A percentile compares a stretch with the other conserved stretches of the same genome.
Evolutionary conservation across 2,113 vertebrate species (phyloP).

Genomic region (Pituophis catenifer): DNA sequence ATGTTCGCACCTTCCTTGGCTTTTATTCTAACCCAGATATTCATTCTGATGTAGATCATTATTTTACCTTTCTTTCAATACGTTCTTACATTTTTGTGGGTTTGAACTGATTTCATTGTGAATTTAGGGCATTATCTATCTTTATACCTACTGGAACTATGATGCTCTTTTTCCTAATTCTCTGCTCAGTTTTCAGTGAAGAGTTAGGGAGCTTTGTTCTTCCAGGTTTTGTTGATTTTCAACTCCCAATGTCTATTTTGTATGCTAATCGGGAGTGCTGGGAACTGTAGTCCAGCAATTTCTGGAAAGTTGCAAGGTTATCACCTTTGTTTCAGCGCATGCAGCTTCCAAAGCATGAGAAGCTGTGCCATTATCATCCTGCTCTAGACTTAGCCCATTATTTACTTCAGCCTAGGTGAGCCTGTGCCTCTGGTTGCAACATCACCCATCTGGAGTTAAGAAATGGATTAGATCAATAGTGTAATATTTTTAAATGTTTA

Average conservation of each 20-base stretch:
- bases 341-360: background rate
- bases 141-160: background rate
- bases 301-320: background rate
- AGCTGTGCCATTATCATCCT: background rate
- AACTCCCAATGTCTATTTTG: background rate
- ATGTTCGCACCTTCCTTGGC: background rate
- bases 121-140: background rate
- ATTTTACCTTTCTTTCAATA: background rate
- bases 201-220: background rate
- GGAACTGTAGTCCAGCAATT: background rate
- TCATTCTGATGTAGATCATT: background rate
- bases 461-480: background rate
- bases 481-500: background rate
- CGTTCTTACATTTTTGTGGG: background rate
- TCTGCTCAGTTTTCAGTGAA: background rate
- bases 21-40: background rate
- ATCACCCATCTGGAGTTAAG: background rate
- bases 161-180: background rate
- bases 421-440: background rate
- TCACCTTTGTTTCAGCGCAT: background rate
- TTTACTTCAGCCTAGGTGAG: background rate
- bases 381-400: background rate
- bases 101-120: background rate
- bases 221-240: background rate
- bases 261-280: background rate